Conservation (phyloP, 2,888 invertebrate species). For the Flabesymbios commensalis region DNA sequence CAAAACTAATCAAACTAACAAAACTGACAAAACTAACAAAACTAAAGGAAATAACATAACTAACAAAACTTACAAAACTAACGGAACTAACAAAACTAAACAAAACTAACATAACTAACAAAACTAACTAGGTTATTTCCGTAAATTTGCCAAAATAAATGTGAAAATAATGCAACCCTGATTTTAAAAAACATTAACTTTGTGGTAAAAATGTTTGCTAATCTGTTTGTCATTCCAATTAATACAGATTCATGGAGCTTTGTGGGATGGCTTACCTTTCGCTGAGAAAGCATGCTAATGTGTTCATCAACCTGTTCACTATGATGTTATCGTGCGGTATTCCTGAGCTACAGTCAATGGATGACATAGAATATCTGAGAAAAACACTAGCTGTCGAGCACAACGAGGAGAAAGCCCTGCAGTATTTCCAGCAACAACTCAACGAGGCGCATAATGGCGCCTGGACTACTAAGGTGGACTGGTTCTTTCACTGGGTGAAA, state of each 20-base stretch:
- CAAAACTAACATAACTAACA: too few relatives aligned
- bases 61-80: too few relatives aligned
- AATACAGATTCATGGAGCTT: conserved; percentile 63
- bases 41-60: too few relatives aligned
- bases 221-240: too few relatives aligned
- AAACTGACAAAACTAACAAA: too few relatives aligned
- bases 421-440: conserved; percentile 66
- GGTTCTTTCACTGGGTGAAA: conserved; percentile 66
- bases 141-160: too few relatives aligned
- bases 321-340: conserved; percentile 69
- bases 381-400: conserved; percentile 26
- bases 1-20: too few relatives aligned
- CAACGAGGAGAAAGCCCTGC: conserved; percentile 63
- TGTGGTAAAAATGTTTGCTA: too few relatives aligned
- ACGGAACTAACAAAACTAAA: too few relatives aligned
- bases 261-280: conserved; percentile 67
- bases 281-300: conserved; percentile 65
- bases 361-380: conserved; percentile 64
- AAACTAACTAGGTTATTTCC: too few relatives aligned
- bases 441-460: conserved; percentile 67
- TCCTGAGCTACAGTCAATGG: conserved; percentile 67
- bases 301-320: conserved; percentile 68
- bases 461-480: conserved; percentile 69
- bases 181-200: too few relatives aligned
- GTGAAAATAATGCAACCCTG: too few relatives aligned